Evolutionary conservation across 2,888 invertebrate species (phyloP), one percentile per base, ranked within the genome.

Genomic region (Temnothorax unifasciatus): DNA sequence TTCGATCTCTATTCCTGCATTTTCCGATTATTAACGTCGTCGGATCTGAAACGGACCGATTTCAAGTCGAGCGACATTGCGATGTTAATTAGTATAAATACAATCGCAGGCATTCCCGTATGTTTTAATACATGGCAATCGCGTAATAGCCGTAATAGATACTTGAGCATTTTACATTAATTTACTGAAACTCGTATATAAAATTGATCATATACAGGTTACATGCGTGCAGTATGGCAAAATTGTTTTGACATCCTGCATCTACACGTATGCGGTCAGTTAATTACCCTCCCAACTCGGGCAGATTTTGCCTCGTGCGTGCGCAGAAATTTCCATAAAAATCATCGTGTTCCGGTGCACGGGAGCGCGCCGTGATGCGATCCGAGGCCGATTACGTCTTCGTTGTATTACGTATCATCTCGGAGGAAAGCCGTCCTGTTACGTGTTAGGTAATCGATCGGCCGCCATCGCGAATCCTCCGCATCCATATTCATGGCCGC

Each of bases 401-500:
- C 47, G 54, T 59, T 59, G 71, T 81, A 88, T 86, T 86, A 82
- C 82, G 57, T 76, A 82, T 85, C 73, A 64, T 82, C 76, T 87
- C 74, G 74, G 66, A 88, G 83, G 86, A 86, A 88, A 82, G 71
- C 74, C 84, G 82, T 87, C 69, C 82, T 85, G 74, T 63, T 76
- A 79, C 68, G 74, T 68, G 85, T 88, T 87, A 88, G 87, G 87
- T 89, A 89, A 88, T 76, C 75, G 64, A 54, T 83, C 61, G 82
- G 63, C 47, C 68, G 61, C 77, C 68, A 64, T 79, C 57, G 44
- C 29, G 21, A 59, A 74, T 71, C 59, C 59, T 57, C 47, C 15
- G 47, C 68, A 88, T 86, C 84, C 86, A 88, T 88, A 88, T 88
- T 88, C 83, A 85, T 88, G 83, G 74, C 54, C 84, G 76, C 76